Evolutionary conservation across 2,113 vertebrate genomes (phyloP).

Genomic region (Oryzias melastigma): DNA sequence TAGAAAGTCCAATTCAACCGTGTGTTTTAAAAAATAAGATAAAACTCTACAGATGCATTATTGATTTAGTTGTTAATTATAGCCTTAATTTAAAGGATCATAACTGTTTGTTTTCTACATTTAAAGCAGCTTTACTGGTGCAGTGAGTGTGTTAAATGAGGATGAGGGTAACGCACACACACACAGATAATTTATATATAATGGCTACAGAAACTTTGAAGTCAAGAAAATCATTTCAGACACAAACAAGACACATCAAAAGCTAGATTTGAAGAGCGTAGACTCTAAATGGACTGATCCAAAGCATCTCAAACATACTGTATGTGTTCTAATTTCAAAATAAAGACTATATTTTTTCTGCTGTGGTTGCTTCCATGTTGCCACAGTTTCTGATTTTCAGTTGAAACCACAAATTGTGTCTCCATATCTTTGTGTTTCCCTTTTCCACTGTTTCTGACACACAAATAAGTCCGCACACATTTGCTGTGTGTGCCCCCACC

Average conservation of each 20-base stretch:
- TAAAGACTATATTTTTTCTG: background rate
- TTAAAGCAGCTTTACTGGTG: background rate
- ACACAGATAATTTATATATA: background rate
- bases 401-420: constrained; percentile 55
- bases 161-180: background rate
- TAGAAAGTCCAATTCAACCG: no score
- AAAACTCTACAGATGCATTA: background rate
- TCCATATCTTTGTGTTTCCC: constrained; percentile 46
- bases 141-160: background rate
- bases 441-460: constrained; percentile 18
- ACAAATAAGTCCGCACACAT: constrained; percentile 32
- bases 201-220: constrained; percentile 16
- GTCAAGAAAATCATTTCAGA: constrained; percentile 22
- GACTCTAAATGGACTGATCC: constrained; percentile 17
- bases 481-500: constrained; percentile 18
- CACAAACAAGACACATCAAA: constrained; percentile 6
- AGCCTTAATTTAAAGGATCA: no score
- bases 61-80: background rate
- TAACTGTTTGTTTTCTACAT: no score
- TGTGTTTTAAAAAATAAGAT: no score
- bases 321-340: background rate
- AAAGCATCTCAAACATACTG: background rate
- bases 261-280: background rate
- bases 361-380: background rate
- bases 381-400: constrained; percentile 14